These are phyloP conservation scores for Drosophila insularis DNA, from an alignment of 1,140 invertebrate genomes.

Conservation along the genomic window DNA sequence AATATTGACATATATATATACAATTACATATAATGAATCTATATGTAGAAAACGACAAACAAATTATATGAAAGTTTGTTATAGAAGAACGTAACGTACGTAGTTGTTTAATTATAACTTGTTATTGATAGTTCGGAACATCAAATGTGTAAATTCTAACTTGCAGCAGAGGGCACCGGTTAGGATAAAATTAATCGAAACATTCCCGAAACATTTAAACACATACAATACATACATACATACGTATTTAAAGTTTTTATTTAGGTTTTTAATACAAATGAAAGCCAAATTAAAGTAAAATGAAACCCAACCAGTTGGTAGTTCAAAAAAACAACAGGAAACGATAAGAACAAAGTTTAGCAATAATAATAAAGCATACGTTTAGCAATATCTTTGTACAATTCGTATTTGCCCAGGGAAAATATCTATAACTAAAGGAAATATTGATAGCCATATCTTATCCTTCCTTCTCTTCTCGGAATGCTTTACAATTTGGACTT, in stretches of 20 bases:
- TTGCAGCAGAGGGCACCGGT: not conserved
- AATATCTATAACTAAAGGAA: not conserved
- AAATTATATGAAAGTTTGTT: slow-evolving; percentile 72
- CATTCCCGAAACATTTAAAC: slow-evolving; percentile 25
- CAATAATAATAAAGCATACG: slow-evolving; percentile 66
- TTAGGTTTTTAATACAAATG: slow-evolving; percentile 68
- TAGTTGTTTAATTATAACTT: slow-evolving; percentile 63
- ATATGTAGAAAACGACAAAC: slow-evolving; percentile 59
- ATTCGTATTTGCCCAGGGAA: not conserved
- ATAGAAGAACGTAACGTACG: slow-evolving; percentile 41
- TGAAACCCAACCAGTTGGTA: slow-evolving; percentile 72
- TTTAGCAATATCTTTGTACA: slow-evolving; percentile 68
- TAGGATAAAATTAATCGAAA: not conserved
- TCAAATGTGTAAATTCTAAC: slow-evolving; percentile 39
- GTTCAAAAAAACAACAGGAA: slow-evolving; percentile 60
- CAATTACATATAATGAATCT: slow-evolving; percentile 51
- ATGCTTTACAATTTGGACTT: slow-evolving; percentile 77
- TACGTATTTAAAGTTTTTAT: slow-evolving; percentile 62
- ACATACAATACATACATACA: slow-evolving; percentile 11
- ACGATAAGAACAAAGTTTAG: slow-evolving; percentile 61
- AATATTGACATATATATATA: slow-evolving; percentile 63
- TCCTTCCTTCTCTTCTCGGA: not conserved
- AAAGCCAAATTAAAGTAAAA: slow-evolving; percentile 61
- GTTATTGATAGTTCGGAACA: slow-evolving; percentile 69
- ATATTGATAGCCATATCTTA: slow-evolving; percentile 1